Base-by-base conservation (phyloP, 1,140 invertebrate species). In the Bombus polaris region DNA sequence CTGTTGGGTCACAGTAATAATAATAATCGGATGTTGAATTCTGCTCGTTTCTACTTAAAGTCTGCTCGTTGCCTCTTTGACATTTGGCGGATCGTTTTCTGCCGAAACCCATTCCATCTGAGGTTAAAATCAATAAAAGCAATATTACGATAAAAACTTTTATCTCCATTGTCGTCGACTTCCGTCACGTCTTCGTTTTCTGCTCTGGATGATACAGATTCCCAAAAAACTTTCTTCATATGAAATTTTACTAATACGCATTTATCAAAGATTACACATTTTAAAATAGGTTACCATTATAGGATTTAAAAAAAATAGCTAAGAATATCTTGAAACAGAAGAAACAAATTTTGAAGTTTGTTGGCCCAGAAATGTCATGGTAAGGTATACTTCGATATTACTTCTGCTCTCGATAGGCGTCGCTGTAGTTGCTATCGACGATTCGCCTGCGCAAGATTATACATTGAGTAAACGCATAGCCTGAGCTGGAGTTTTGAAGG, bases 1-100 rank as follows among this genome's bases (percentile, higher is more conserved):
- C 81, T 0, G 71, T 74, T 1, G 83, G 42, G 35, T 80, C 88
- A 57, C 93, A 94, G 28, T 92, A 76, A 39, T 88, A 86, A 70
- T 92, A 68, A 32, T 90, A 88, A 77, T 90, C 82, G 0, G 37
- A 22, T 22, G 78, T 88, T 12, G 44, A n/a, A 3, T 88, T 87
- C 8, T 87, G 28, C 22, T 87, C 74, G 9, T 6, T 9, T 39
- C 39, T 53, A 10, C 12, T 42, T n/a, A 66, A 71, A 32, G 10
- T 25, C 12, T 70, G 37, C 8, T 59, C 32, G 2, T 32, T 62
- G 4, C 35, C 10, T 9, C 32, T 80, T 22, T 42, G 53, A 39
- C 77, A 85, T 5, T 42, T 71, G 1, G 53, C 42, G 12, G 66
- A 62, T 28, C 25, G 72, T 25, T 59, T 84, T 22, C 83, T 71